Base-by-base conservation (phyloP, 2,113 vertebrate genomes). In the Passer montanus region DNA sequence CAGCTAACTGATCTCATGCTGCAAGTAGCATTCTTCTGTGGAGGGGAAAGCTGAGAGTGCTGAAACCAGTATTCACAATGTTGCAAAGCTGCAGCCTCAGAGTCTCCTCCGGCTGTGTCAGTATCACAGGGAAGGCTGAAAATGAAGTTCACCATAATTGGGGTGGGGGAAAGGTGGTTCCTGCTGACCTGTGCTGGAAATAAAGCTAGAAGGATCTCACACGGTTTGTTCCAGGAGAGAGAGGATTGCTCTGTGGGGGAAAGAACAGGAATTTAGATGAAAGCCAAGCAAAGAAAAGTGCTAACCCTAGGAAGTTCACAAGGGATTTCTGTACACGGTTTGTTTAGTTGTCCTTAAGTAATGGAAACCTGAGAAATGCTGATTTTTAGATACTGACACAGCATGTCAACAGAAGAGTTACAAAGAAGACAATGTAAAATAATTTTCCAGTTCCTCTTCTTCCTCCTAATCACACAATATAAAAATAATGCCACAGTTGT, bases 1-100 rank as follows among this genome's bases (percentile, higher is more conserved):
- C n/a, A 88, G 74, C 91, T 90, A 94, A 92, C 94, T 95, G 91
- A 95, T 87, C 66, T 95, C 88, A 39, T 56, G 47, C 63, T 77
- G 46, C 92, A 91, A 91, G 78, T 66, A 90, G 90, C 64, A 83
- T 70, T 77, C 5, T 5, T 84, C 84, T 84, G 35, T 78, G 76
- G 75, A 52, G 92, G 68, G 43, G 69, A 80, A 84, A 84, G 84
- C 30, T 18, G 19, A 59, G 18, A 62, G 18, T 60, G 63, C 37
- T 59, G 78, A 93, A 64, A 53, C 43, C 35, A 46, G 37, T 63
- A 67, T 66, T 92, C 70, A 56, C 72, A 75, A 20, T 1, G 9
- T 90, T 94, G 76, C 8, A 86, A 85, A 87, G 21, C 49, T 82
- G 62, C n/a, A 64, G 11, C 18, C 62, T 46, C 41, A 39, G 33